Percentiles rank a stretch among this genome's conserved stretches.
Evolutionary conservation across 2,888 invertebrate genomes (phyloP).

Genomic region (Rhaphigaster nebulosa): DNA sequence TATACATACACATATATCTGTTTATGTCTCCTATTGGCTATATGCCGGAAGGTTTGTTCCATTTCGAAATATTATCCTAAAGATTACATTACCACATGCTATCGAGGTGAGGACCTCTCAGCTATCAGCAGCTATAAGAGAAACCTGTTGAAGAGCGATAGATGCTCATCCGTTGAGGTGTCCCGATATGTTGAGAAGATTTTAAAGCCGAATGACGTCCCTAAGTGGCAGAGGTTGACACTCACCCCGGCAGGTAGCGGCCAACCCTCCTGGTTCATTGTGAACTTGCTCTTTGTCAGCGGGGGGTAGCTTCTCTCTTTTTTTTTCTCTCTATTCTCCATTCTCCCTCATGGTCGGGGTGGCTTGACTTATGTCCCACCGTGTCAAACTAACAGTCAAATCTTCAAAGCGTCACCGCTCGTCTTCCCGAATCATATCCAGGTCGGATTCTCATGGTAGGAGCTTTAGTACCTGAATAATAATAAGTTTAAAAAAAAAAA

Average conservation of each 20-base stretch:
- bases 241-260: not conserved
- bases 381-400: conserved; percentile 7
- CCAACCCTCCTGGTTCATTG: not conserved
- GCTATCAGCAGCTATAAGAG: not conserved
- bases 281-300: not conserved
- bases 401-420: conserved; percentile 42
- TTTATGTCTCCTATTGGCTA: no score
- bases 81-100: not conserved
- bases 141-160: not conserved
- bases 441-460: not conserved
- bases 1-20: no score
- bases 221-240: not conserved
- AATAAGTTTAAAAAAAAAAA: not conserved
- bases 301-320: not conserved
- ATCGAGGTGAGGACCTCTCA: no score
- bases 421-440: not conserved
- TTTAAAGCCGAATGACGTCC: not conserved
- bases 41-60: no score
- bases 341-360: no score
- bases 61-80: no score
- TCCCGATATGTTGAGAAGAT: conserved; percentile 3
- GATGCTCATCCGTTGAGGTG: not conserved
- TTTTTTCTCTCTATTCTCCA: not conserved
- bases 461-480: not conserved
- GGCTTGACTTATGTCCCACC: conserved; percentile 38